Conservation (phyloP, 2,797 vertebrate species). For the Lerista edwardsae region DNA sequence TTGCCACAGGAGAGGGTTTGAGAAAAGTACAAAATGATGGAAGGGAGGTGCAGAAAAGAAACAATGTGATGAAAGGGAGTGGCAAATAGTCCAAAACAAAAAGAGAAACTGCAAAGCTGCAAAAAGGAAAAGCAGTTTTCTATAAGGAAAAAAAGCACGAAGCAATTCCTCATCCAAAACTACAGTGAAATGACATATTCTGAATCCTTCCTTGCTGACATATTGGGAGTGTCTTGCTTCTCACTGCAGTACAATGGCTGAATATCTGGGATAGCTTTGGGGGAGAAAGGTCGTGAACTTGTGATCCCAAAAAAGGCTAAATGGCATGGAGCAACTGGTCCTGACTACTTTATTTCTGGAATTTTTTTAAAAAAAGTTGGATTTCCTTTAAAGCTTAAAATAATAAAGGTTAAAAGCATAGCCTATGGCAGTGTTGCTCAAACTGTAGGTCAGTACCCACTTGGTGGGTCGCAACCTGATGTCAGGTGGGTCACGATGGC, state of each 20-base stretch:
- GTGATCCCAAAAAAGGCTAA: neutral
- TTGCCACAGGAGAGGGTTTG: neutral
- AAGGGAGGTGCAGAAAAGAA: neutral
- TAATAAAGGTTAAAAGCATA: neutral
- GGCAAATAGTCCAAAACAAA: neutral
- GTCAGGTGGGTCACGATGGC: too few relatives aligned
- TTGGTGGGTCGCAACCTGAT: too few relatives aligned
- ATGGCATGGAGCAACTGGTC: too few relatives aligned
- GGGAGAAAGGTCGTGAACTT: neutral
- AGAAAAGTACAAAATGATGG: neutral
- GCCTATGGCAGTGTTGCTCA: too few relatives aligned
- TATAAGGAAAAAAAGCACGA: neutral
- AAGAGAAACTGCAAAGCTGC: neutral
- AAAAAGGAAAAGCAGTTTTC: neutral
- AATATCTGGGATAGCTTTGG: constrained; percentile 1
- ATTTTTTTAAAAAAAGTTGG: neutral
- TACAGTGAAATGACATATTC: constrained; percentile 15
- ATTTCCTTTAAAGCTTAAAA: neutral
- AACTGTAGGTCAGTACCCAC: too few relatives aligned
- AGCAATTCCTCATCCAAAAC: constrained; percentile 1
- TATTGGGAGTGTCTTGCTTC: constrained; percentile 5
- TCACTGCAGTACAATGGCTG: neutral
- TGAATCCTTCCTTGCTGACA: neutral
- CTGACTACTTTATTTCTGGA: neutral
- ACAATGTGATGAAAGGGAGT: neutral